Evolutionary conservation across 2,113 vertebrate genomes (phyloP).

Genomic region (Gorsachius goisagi): DNA sequence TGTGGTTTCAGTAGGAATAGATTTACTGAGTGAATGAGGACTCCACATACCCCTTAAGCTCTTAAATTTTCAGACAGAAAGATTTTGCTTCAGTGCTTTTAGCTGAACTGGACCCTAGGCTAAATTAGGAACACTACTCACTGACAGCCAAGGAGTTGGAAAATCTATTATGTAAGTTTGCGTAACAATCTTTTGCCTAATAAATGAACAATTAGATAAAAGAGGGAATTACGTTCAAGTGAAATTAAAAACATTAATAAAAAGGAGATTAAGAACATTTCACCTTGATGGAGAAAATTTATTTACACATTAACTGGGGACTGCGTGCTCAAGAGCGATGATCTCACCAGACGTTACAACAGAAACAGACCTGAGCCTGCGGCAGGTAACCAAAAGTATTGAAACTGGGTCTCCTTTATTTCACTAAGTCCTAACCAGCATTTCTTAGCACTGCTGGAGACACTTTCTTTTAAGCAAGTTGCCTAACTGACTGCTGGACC

Average conservation of each 20-base stretch:
- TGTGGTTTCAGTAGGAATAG: background rate
- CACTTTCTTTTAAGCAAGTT: background rate
- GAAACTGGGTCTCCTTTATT: background rate
- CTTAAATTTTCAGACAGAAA: slow-evolving; percentile 11
- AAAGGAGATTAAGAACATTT: background rate
- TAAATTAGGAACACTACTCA: background rate
- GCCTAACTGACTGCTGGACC: background rate
- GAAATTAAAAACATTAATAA: slow-evolving; percentile 2
- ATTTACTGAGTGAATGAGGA: background rate
- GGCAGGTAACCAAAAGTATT: background rate
- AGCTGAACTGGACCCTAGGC: background rate
- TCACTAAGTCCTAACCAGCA: background rate
- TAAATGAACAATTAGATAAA: background rate
- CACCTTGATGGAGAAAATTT: background rate
- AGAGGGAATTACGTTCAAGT: background rate
- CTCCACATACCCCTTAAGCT: background rate
- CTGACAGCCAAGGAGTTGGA: background rate
- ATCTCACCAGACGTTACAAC: background rate
- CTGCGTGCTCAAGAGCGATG: background rate
- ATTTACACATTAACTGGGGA: background rate
- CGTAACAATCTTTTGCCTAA: background rate
- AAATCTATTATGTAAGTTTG: background rate
- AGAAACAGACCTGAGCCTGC: background rate
- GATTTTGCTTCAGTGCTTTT: background rate
- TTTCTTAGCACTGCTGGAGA: background rate